phyloP scores from a whole-genome alignment of 2,888 invertebrate genomes.

The Choreutis nemorana region DNA sequence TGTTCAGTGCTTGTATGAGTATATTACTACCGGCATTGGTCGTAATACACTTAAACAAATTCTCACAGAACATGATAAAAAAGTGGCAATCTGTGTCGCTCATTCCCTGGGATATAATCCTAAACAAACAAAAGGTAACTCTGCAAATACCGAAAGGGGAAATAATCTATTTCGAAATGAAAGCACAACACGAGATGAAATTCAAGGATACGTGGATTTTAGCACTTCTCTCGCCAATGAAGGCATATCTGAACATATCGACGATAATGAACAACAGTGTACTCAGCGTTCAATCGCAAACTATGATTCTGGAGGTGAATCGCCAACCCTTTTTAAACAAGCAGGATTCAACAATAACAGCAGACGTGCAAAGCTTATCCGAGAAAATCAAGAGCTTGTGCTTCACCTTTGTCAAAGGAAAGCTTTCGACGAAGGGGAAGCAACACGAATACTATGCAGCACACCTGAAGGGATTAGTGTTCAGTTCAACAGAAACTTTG shows the following conservation, averaged over 20 bases:
- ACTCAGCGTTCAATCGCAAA: too few relatives aligned
- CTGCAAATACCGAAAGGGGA: conserved; percentile 2
- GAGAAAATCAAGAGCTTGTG: conserved; percentile 6
- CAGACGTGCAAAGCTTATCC: too few relatives aligned
- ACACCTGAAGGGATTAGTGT: conserved; percentile 13
- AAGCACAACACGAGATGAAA: not conserved
- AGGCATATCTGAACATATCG: conserved; percentile 1
- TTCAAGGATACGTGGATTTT: conserved; percentile 1
- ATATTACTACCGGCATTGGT: conserved; percentile 1
- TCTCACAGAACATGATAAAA: conserved; percentile 3
- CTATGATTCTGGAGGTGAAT: too few relatives aligned
- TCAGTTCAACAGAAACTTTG: conserved; percentile 9
- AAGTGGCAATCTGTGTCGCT: not conserved
- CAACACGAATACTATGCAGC: conserved; percentile 8
- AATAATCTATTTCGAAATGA: conserved; percentile 1
- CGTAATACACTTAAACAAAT: conserved; percentile 2
- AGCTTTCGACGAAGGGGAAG: conserved; percentile 12
- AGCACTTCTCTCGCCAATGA: conserved; percentile 3
- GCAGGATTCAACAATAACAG: too few relatives aligned
- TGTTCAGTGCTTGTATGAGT: too few relatives aligned
- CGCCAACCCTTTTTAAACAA: too few relatives aligned
- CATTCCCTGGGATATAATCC: conserved; percentile 1
- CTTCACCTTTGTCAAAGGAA: conserved; percentile 8
- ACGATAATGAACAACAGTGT: too few relatives aligned
- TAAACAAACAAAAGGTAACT: too few relatives aligned